These are phyloP conservation scores for Dione vanillae DNA, from an alignment of 2,888 invertebrate species.

Conservation along the genomic window DNA sequence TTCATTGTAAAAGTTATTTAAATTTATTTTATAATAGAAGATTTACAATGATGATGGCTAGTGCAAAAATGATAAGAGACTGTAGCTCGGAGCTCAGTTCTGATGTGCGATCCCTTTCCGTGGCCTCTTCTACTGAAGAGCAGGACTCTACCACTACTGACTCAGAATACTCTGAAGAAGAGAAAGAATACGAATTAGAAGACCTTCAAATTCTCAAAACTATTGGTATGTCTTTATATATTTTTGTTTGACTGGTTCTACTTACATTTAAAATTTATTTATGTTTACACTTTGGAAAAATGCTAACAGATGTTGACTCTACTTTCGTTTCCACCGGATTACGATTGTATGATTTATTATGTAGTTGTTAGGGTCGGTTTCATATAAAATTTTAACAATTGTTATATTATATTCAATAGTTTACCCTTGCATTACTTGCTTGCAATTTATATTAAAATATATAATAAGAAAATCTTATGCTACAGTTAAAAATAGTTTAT, in stretches of 20 bases:
- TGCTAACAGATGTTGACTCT: constrained; percentile 19
- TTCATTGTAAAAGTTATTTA: background rate
- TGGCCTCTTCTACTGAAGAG: constrained; percentile 83
- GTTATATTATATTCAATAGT: background rate
- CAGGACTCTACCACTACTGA: constrained; percentile 83
- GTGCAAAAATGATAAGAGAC: constrained; percentile 82
- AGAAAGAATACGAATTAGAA: constrained; percentile 88
- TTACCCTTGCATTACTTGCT: background rate
- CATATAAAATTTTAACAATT: background rate
- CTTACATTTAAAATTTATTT: constrained; percentile 14
- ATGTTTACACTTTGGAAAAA: constrained; percentile 15
- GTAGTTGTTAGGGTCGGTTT: background rate
- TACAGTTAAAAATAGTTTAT: background rate
- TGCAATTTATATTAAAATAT: background rate
- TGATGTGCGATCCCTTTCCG: constrained; percentile 78
- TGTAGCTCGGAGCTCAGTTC: constrained; percentile 81
- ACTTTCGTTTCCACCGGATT: background rate
- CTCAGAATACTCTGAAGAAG: constrained; percentile 83
- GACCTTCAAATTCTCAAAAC: constrained; percentile 94
- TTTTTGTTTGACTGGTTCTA: background rate
- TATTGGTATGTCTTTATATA: constrained; percentile 87
- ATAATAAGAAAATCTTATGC: background rate
- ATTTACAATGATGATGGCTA: constrained; percentile 81
- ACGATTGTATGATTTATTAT: constrained; percentile 9
- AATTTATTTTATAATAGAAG: constrained; percentile 9